phyloP scores from a whole-genome alignment of 2,888 invertebrate species.

The Stenurella melanura region DNA sequence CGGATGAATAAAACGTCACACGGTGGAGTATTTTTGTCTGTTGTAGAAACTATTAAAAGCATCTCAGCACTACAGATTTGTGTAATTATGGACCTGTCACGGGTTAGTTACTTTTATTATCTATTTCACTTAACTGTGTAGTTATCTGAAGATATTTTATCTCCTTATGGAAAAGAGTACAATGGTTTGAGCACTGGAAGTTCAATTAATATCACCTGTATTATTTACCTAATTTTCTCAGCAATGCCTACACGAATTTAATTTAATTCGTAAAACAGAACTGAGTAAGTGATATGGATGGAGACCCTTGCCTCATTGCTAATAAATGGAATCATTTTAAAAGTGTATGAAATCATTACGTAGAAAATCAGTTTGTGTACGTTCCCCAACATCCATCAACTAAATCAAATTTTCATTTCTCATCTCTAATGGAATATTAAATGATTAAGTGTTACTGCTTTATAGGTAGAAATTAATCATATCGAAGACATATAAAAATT shows the following conservation, averaged over 20 bases:
- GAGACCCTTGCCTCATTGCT: neutral
- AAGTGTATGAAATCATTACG: constrained; percentile 6
- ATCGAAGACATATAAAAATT: neutral
- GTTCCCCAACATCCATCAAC: constrained; percentile 9
- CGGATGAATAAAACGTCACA: too few relatives aligned
- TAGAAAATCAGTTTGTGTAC: constrained; percentile 10
- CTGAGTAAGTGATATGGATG: constrained; percentile 1
- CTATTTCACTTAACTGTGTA: too few relatives aligned
- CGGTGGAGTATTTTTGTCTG: too few relatives aligned
- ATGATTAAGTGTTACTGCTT: constrained; percentile 4
- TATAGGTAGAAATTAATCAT: constrained; percentile 18
- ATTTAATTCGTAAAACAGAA: neutral
- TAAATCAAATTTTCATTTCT: constrained; percentile 7
- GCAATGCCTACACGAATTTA: neutral
- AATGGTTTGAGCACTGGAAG: too few relatives aligned
- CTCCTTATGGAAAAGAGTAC: too few relatives aligned
- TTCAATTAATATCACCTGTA: neutral
- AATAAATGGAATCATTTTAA: constrained; percentile 6
- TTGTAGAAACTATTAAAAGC: too few relatives aligned
- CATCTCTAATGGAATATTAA: constrained; percentile 24
- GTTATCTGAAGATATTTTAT: too few relatives aligned
- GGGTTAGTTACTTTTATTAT: too few relatives aligned
- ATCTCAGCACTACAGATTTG: too few relatives aligned
- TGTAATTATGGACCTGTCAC: too few relatives aligned
- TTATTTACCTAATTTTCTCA: neutral